These are phyloP conservation scores for Conistra vaccinii DNA, from an alignment of 2,888 invertebrate species.

Conservation along the genomic window DNA sequence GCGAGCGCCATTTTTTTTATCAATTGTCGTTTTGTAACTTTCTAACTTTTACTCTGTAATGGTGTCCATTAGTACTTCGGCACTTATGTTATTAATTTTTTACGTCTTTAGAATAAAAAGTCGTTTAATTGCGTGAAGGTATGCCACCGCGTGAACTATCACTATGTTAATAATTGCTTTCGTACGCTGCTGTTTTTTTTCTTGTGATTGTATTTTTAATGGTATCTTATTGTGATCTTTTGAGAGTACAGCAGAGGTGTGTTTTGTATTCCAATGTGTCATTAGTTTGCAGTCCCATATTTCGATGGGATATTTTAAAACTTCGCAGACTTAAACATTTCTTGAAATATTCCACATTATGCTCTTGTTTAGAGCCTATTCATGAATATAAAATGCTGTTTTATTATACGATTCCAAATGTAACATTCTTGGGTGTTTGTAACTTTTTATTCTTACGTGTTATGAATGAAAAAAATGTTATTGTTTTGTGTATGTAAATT, in stretches of 20 bases:
- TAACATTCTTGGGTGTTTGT: conserved; percentile 14
- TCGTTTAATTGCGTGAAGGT: conserved; percentile 68
- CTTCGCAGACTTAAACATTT: not conserved
- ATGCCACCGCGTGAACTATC: conserved; percentile 60
- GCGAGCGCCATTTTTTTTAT: conserved; percentile 73
- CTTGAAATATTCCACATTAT: not conserved
- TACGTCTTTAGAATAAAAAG: conserved; percentile 59
- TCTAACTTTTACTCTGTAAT: conserved; percentile 85
- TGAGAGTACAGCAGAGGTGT: not conserved
- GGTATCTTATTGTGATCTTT: conserved; percentile 28
- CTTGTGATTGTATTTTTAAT: conserved; percentile 29
- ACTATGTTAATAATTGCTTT: conserved; percentile 46
- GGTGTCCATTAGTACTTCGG: conserved; percentile 74
- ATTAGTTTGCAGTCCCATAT: not conserved
- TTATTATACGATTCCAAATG: not conserved
- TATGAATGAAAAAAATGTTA: conserved; percentile 9
- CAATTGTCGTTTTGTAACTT: conserved; percentile 83
- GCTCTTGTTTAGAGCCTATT: not conserved
- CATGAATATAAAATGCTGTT: not conserved
- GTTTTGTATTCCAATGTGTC: not conserved
- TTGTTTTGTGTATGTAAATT: not conserved
- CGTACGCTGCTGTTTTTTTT: conserved; percentile 28
- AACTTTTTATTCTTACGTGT: not conserved
- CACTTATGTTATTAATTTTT: conserved; percentile 74
- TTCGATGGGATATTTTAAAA: not conserved